Conservation (phyloP, 2,888 invertebrate genomes). For the Drosophila austrosaltans region DNA sequence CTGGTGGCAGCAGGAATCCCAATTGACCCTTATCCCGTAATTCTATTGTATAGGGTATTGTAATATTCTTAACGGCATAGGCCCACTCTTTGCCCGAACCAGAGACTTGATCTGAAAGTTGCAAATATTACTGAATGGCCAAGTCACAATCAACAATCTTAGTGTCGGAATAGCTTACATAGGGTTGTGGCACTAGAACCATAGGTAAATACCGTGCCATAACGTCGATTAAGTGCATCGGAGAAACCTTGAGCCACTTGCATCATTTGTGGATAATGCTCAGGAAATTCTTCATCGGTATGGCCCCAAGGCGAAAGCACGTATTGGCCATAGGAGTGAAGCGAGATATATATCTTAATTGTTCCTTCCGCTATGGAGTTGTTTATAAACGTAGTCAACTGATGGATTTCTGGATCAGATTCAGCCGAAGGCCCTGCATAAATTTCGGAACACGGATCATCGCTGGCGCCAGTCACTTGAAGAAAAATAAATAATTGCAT, state of each 20-base stretch:
- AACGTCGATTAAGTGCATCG: slow-evolving; percentile 84
- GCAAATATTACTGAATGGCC: background rate
- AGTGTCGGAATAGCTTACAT: slow-evolving; percentile 80
- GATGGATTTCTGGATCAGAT: slow-evolving; percentile 85
- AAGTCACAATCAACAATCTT: too few species aligned
- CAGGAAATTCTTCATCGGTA: slow-evolving; percentile 82
- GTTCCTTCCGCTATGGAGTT: slow-evolving; percentile 81
- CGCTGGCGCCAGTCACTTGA: slow-evolving; percentile 84
- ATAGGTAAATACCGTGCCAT: slow-evolving; percentile 84
- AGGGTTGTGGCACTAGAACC: slow-evolving; percentile 86
- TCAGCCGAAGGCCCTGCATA: slow-evolving; percentile 85
- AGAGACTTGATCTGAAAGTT: slow-evolving; percentile 81
- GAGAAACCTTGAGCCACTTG: slow-evolving; percentile 85
- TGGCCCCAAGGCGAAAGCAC: slow-evolving; percentile 87
- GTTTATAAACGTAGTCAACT: slow-evolving; percentile 84
- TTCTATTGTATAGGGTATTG: slow-evolving; percentile 86
- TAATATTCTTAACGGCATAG: slow-evolving; percentile 84
- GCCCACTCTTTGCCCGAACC: slow-evolving; percentile 85
- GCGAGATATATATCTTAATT: slow-evolving; percentile 85
- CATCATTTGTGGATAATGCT: slow-evolving; percentile 84
- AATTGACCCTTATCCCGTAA: slow-evolving; percentile 87
- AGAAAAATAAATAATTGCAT: too few species aligned
- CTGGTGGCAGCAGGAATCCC: slow-evolving; percentile 88
- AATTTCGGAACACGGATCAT: slow-evolving; percentile 81
- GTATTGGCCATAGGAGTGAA: slow-evolving; percentile 87